Evolutionary conservation across 2,113 vertebrate genomes (phyloP), one percentile per base, ranked within the genome.

Genomic region (Pontoporia blainvillei): DNA sequence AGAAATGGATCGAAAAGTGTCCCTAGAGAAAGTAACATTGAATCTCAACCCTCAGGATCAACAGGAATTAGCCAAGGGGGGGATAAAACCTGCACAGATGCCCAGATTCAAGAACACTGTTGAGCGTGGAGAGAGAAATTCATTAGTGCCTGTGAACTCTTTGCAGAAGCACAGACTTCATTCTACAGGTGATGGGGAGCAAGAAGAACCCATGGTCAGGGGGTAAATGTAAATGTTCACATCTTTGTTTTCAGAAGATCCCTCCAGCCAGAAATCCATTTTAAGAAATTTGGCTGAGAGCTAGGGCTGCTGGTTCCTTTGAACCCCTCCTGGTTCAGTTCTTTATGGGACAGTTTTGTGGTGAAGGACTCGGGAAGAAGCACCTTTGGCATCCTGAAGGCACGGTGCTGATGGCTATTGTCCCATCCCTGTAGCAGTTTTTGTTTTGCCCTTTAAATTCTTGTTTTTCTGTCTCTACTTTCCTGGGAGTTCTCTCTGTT

Each of bases 371-470:
- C 44, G 0, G 9, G 59, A 44, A 57, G 49, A 46, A n/a, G 21
- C 18, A 2, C 14, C 36, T 23, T 61, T 10, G 12, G 29, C 52
- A 87, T 18, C 29, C 34, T 41, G 8, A n/a, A 46, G 64, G 31
- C 44, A 13, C 44, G 3, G 15, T 8, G 13, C 3, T 8, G 14
- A 29, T 0, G 34, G 31, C 36, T 44, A 31, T 4, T 36, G 20
- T 52, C 27, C 64, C 18, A 14, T 20, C 75, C 62, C 11, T 1
- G 20, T 7, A 18, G 18, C 27, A 10, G 69, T 25, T 67, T 82
- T 66, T 88, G 39, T 73, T 91, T 86, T 67, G 78, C 44, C 41
- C 36, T 72, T 94, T 72, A 20, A 81, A 46, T 46, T 44, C 44
- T 39, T 59, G 54, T 41, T 96, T 52, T 59, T 61, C 54, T 69